phyloP scores from a whole-genome alignment of 2,888 invertebrate species.

The Nomada flava region DNA sequence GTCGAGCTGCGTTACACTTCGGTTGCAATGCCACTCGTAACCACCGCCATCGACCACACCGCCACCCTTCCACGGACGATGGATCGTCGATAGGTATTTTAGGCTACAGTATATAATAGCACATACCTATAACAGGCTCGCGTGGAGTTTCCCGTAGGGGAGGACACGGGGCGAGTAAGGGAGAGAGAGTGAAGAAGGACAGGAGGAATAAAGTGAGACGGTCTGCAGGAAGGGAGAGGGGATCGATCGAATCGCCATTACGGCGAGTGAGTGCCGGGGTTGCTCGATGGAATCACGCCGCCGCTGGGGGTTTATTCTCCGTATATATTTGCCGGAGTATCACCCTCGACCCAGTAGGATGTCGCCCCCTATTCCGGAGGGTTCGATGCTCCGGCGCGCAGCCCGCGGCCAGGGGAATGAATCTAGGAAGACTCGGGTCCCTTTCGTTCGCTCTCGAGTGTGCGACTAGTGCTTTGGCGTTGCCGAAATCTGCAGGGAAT shows the following conservation, averaged over 20 bases:
- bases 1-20: conserved; percentile 58
- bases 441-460: conserved; percentile 21
- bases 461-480: conserved; percentile 70
- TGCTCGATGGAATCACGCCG: conserved; percentile 82
- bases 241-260: conserved; percentile 84
- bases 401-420: conserved; percentile 60
- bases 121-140: conserved; percentile 71
- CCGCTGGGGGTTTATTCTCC: conserved; percentile 81
- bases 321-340: conserved; percentile 82
- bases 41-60: conserved; percentile 36
- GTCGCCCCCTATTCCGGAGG: conserved; percentile 71
- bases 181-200: conserved; percentile 79
- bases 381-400: conserved; percentile 73
- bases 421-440: conserved; percentile 65
- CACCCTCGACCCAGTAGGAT: conserved; percentile 78
- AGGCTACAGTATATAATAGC: conserved; percentile 73
- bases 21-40: conserved; percentile 61
- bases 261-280: conserved; percentile 78
- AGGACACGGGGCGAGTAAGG: conserved; percentile 51
- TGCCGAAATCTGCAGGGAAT: conserved; percentile 77
- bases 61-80: conserved; percentile 67
- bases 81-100: conserved; percentile 75
- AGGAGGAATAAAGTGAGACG: conserved; percentile 63
- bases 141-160: conserved; percentile 52
- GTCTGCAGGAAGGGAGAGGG: conserved; percentile 61